Base-by-base conservation (phyloP, 2,113 vertebrate genomes). In the Forbesichthys papilliferus region DNA sequence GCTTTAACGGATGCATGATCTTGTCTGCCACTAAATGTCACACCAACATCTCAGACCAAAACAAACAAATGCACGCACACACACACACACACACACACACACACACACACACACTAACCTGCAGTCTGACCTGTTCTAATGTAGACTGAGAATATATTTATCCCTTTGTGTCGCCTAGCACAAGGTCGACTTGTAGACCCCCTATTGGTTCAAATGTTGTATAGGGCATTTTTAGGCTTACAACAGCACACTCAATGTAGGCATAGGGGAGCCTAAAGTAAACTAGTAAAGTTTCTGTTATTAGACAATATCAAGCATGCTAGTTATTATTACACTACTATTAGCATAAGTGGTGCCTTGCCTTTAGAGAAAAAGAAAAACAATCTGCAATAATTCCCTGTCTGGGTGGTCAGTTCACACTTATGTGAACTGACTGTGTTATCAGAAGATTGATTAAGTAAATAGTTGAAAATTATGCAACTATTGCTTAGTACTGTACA, bases 351-450 rank as follows among this genome's bases (percentile, higher is more conserved):
- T 27, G 27, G 27, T 27, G 27, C 27, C 27, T 27, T 27, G 27
- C 27, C 27, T 27, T 27, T 2, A 27, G 27, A 27, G 27, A 27
- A 27, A 27, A 3, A 27, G 3, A 61, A 56, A 60, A 61, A 57
- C 65, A 64, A 20, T 3, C 63, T 14, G 1, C 56, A 55, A 64
- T 49, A 36, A 74, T 76, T 73, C 57, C 2, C 69, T 20, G 33
- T 59, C 71, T 62, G 79, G 81, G 79, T 69, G 82, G 74, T 69
- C 64, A 16, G 63, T 74, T 67, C 61, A 3, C 12, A 1, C 4
- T 46, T 4, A 73, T 58, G 27, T 27, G 27, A 27, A 27, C 47
- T 62, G 34, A 59, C 48, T 74, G 55, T 64, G 61, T 74, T 27
- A 27, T 34, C 4, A 13, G 8, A 18, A 51, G 48, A 11, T 67